Base-by-base conservation (phyloP, 2,888 invertebrate genomes). In the Rotaria socialis region DNA sequence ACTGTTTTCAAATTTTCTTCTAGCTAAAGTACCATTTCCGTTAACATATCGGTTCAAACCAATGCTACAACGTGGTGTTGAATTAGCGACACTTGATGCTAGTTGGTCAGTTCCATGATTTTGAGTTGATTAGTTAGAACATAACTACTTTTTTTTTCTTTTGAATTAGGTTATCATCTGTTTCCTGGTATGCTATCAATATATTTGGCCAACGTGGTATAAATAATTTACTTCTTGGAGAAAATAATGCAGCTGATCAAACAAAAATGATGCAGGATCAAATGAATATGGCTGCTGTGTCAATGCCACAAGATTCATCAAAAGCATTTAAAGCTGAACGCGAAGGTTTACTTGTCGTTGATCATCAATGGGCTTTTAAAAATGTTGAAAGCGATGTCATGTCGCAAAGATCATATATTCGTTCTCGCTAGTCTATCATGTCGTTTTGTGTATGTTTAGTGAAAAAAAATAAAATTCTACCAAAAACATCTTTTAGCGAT, bases 121-220 rank as follows among this genome's bases (percentile, higher is more conserved):
- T 85, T 35, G 47, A 55, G 8, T 35, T 74, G 5, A 85, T 84
- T 84, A 85, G 41, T 22, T 52, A 14, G 0, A n/a, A 27, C 56
- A 1, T 7, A 19, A 35, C 1, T n/a, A 85, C 60, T 86, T 74
- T 55, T 89, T 89, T 60, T 89, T 10, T 67, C 5, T 41, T 67
- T 41, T 35, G 35, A 19, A 67, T 47, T 80, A 92, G 92, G 92
- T 99, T 98, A 0, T 97, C 98, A 0, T 99, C 98, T 0, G 98
- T 97, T 0, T 98, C 98, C 0, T 99, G 99, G 99, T 99, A 99
- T 92, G 99, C 99, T 92, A 93, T 99, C 24, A 99, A 99, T 91
- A 98, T 99, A 0, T 99, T 99, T 92, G 99, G 99, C 35, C 93
- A 99, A 85, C 93, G 99, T 87, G 97, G 97, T 88, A 98, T 99